Base-by-base conservation (phyloP, 2,888 invertebrate genomes). In the Anoplius nigerrimus region DNA sequence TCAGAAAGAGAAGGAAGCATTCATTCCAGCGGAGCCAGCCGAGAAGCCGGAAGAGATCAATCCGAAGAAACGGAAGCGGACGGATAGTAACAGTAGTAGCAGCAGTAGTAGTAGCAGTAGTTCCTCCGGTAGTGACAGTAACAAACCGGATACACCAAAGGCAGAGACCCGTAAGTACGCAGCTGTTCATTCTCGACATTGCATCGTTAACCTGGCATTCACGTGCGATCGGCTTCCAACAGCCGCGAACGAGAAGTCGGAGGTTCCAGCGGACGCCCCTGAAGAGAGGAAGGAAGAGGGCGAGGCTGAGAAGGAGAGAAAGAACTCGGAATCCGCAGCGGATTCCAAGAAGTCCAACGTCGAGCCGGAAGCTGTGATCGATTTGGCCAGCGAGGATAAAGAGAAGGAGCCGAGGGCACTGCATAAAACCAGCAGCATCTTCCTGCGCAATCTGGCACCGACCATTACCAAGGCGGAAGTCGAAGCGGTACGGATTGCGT, bases 341-440 rank as follows among this genome's bases (percentile, higher is more conserved):
- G 79, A 78, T 16, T 69, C 75, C 15, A 84, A 82, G 27, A 86
- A 90, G 51, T 60, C 79, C 2, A 89, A 89, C 53, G 82, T 87
- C 45, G 88, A 88, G 54, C 89, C 89, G 6, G 89, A 89, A 71
- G 82, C 86, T 6, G 87, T 89, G 2, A 89, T 89, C 15, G 89
- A 89, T 69, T 70, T 89, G n/a, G 89, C 87, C 0, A 87, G 82
- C 55, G 88, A 88, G 65, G 85, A 86, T 24, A 89, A 91, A 84
- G 89, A 90, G 51, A 90, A 91, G 75, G 89, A 91, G 80, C 92
- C 93, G 0, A 91, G 94, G 60, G 94, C 96, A 2, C 90, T 98
- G 51, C 99, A 99, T 89, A 97, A 97, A 85, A 99, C 99, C 0
- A 96, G 97, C 24, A 98, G 98, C 0, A 98, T 99, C 80, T 99